Percentiles rank a stretch among this genome's conserved stretches.
These are phyloP conservation scores for Pluvialis apricaria DNA, from an alignment of 2,113 vertebrate species.

Conservation along the genomic window DNA sequence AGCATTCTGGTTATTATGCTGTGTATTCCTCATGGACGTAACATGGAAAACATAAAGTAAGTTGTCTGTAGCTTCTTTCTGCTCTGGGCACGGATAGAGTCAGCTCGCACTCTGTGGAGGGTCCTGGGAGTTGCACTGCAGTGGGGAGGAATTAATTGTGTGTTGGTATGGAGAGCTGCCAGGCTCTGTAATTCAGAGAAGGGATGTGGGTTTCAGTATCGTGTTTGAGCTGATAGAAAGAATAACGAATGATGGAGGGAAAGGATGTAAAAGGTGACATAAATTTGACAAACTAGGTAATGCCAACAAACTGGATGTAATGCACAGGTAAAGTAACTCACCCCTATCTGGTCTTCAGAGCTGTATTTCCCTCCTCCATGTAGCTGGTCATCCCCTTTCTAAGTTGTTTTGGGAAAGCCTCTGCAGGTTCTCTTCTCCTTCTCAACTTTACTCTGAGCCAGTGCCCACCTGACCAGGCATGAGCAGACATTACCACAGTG, in stretches of 20 bases:
- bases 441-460: not conserved
- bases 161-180: not conserved
- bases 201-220: not conserved
- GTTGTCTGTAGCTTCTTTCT: not conserved
- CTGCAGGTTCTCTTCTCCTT: not conserved
- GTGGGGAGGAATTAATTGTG: not conserved
- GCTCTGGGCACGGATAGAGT: not conserved
- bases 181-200: not conserved
- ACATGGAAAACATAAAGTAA: not conserved
- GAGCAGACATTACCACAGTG: fast-evolving
- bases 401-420: not conserved
- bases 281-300: not conserved
- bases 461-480: not conserved
- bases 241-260: not conserved
- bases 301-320: not conserved
- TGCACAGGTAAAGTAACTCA: not conserved
- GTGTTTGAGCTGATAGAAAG: not conserved
- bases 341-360: not conserved
- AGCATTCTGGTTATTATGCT: not conserved
- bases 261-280: not conserved
- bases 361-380: not conserved
- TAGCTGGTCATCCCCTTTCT: not conserved
- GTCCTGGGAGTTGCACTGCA: not conserved
- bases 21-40: constrained; percentile 5
- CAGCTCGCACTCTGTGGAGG: not conserved